Evolutionary conservation across 1,140 invertebrate genomes (phyloP), one percentile per base, ranked within the genome.

Genomic region (Linepithema humile): DNA sequence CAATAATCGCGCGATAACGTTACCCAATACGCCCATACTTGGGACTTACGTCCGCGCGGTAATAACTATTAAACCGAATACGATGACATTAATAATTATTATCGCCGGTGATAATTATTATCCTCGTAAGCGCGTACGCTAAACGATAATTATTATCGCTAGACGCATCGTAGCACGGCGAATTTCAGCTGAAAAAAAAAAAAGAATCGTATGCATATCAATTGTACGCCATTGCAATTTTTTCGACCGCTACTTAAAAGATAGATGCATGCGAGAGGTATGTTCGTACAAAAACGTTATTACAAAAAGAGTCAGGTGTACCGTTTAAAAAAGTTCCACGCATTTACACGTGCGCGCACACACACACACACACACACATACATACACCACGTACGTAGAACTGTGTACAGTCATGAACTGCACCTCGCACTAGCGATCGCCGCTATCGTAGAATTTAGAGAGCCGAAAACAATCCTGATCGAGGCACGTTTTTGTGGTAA

Each of bases 1-100:
- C 74, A 85, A 86, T 80, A 82, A 48, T 45, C 69, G 83, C 74
- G 83, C 83, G 43, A 69, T 48, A 53, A 57, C 60, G 62, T 67
- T 88, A 45, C 26, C 3, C 32, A 20, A 74, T 60, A 53, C n/a
- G n/a, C n/a, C n/a, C n/a, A n/a, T n/a, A n/a, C n/a, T n/a, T n/a
- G n/a, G n/a, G n/a, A n/a, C n/a, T n/a, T 5, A 20, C 32, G 60
- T 64, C 60, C 60, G 59, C 23, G 43, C 40, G 32, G 23, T 62
- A 62, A 40, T 50, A 83, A 77, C 17, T 67, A 15, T 57, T 40
- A 55, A 69, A 48, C 35, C 38, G 50, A 43, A 10, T 45, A 62
- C 20, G 35, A 7, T 29, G 59, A 23, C 64, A 62, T 77, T 40
- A 62, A 75, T 62, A 35, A 83, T 74, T 83, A 40, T 62, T 53